phyloP scores from a whole-genome alignment of 2,113 vertebrate genomes.

The Pygoscelis antarcticus region DNA sequence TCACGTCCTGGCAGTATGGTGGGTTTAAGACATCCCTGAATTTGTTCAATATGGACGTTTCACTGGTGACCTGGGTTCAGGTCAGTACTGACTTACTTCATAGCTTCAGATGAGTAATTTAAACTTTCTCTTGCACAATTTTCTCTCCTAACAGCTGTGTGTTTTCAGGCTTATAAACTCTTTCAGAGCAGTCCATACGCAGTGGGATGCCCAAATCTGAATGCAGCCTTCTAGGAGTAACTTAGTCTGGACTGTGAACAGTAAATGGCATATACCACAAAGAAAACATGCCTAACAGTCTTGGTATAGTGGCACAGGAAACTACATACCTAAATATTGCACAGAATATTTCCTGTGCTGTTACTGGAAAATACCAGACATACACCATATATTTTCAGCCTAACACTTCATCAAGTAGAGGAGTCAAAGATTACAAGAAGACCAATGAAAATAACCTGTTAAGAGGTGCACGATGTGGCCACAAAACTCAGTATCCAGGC shows the following conservation, averaged over 20 bases:
- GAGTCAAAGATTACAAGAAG: background rate
- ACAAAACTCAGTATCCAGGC: background rate
- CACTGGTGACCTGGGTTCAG: background rate
- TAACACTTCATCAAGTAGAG: background rate
- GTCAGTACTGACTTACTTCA: background rate
- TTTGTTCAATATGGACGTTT: background rate
- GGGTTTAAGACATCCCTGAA: background rate
- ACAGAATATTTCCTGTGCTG: background rate
- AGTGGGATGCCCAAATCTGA: background rate
- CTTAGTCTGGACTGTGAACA: background rate
- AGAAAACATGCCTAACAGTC: background rate
- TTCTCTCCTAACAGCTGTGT: background rate
- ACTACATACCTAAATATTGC: background rate
- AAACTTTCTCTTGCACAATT: background rate
- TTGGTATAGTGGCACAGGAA: background rate
- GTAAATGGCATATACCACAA: background rate
- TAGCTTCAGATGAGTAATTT: background rate
- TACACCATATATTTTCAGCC: background rate
- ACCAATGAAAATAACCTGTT: background rate
- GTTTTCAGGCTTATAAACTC: background rate
- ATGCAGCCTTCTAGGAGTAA: background rate
- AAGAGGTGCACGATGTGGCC: background rate
- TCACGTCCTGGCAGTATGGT: fast-evolving
- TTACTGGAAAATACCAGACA: background rate
- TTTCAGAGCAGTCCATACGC: background rate